Conservation (phyloP, 2,797 vertebrate species). For the Acropternis orthonyx region DNA sequence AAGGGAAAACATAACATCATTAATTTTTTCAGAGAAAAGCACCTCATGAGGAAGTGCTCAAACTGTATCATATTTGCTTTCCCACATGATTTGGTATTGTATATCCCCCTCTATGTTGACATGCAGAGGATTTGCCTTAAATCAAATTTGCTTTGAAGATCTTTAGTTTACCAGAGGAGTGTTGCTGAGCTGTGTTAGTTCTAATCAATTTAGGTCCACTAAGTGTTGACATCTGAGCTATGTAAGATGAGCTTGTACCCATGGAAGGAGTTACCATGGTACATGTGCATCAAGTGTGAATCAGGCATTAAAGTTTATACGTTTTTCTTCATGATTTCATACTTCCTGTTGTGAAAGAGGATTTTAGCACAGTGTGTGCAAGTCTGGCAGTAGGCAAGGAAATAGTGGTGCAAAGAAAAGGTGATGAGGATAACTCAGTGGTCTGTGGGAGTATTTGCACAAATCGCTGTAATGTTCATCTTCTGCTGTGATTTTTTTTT, state of each 20-base stretch:
- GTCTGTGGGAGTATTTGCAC: not conserved
- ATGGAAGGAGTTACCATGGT: not conserved
- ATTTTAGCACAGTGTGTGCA: not conserved
- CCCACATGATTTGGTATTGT: not conserved
- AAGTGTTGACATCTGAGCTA: not conserved
- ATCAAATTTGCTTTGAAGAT: not conserved
- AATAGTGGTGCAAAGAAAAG: not conserved
- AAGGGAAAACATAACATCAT: conserved; percentile 13
- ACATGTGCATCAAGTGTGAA: not conserved
- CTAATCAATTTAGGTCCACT: not conserved
- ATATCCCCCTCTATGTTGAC: not conserved
- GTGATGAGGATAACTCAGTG: not conserved
- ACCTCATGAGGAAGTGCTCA: not conserved
- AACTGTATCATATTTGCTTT: not conserved
- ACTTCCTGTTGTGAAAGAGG: not conserved
- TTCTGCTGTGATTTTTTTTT: not conserved
- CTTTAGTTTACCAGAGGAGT: not conserved
- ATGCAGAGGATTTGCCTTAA: not conserved
- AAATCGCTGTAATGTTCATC: not conserved
- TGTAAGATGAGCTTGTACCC: not conserved
- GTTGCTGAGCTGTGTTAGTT: not conserved
- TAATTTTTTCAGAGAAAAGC: not conserved
- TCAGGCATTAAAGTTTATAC: not conserved
- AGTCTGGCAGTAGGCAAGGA: not conserved
- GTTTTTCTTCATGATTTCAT: not conserved